Percentiles rank a stretch among this genome's conserved stretches.
phyloP scores from a whole-genome alignment of 2,113 vertebrate species.

The Leptosomus discolor region DNA sequence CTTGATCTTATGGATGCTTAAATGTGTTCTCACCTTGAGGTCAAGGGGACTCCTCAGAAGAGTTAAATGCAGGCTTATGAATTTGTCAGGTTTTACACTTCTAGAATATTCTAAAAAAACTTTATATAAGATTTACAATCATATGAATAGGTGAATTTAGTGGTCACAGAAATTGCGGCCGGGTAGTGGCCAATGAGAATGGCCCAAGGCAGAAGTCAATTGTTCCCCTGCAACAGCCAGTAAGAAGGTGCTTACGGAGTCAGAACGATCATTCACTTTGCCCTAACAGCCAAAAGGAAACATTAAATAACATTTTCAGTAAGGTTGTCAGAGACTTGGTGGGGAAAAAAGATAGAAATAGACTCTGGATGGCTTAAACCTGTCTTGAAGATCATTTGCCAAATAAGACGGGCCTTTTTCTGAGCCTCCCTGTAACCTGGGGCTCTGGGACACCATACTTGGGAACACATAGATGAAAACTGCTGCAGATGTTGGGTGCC shows the following conservation, averaged over 20 bases:
- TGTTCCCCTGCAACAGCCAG: not conserved
- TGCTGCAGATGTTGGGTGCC: not conserved
- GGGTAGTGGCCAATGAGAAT: not conserved
- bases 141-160: not conserved
- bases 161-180: not conserved
- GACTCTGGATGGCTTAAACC: not conserved
- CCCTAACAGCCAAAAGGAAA: not conserved
- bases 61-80: not conserved
- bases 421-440: not conserved
- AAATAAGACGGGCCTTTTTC: not conserved
- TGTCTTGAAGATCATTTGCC: not conserved
- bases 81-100: not conserved
- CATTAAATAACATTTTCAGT: not conserved
- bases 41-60: not conserved
- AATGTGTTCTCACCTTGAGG: not conserved
- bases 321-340: not conserved
- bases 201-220: not conserved
- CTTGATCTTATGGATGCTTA: not conserved
- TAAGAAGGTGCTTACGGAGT: not conserved
- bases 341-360: rapidly evolving
- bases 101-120: not conserved
- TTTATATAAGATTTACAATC: not conserved
- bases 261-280: not conserved
- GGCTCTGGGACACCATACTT: not conserved
- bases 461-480: not conserved